phyloP scores from a whole-genome alignment of 2,113 vertebrate genomes.

The Heloderma charlesbogerti region DNA sequence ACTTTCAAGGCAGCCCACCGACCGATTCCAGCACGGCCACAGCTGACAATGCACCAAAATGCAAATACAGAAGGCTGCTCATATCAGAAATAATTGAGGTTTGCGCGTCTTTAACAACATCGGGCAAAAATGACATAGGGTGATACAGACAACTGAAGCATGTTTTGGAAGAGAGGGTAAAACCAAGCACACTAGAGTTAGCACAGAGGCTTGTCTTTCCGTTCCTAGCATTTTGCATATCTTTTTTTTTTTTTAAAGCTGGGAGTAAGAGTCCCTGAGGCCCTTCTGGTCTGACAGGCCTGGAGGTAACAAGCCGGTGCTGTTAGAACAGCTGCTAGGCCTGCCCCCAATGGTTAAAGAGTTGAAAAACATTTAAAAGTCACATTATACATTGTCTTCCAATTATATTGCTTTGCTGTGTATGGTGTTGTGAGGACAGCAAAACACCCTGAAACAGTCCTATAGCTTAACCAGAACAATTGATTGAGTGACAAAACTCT shows the following conservation, averaged over 20 bases:
- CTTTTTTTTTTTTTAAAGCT: background rate
- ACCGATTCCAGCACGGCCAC: slow-evolving; percentile 23
- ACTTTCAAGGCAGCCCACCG: slow-evolving; percentile 23
- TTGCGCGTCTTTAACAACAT: background rate
- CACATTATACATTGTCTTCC: background rate
- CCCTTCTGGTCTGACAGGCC: background rate
- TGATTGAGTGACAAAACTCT: background rate
- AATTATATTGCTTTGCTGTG: background rate
- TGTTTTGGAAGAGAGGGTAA: background rate
- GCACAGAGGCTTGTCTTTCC: background rate
- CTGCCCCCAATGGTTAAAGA: background rate
- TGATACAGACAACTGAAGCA: background rate
- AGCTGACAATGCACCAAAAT: slow-evolving; percentile 32
- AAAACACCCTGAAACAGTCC: background rate
- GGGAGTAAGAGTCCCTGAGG: background rate
- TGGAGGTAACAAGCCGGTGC: background rate
- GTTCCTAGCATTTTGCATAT: background rate
- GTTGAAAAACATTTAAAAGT: background rate
- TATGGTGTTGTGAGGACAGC: background rate
- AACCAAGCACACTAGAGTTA: background rate
- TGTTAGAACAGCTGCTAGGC: background rate
- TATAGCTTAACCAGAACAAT: background rate
- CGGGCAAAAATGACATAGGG: background rate
- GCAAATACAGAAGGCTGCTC: background rate
- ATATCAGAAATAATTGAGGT: background rate